These are phyloP conservation scores for Ptilorrhoa leucosticta DNA, from an alignment of 2,113 vertebrate species.

Conservation along the genomic window DNA sequence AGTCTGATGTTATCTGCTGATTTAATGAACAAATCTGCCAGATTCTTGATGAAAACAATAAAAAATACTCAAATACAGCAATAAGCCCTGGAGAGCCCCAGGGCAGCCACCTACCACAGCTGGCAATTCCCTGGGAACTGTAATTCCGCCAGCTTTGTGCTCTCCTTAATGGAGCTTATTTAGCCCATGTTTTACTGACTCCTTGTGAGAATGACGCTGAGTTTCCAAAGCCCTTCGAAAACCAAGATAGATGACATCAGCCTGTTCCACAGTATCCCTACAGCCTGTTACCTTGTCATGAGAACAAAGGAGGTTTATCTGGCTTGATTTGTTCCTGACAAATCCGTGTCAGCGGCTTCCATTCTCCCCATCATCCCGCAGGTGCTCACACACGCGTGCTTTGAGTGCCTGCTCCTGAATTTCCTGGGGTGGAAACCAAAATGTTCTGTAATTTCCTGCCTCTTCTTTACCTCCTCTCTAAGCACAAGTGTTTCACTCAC, in stretches of 20 bases:
- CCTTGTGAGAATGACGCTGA: not conserved
- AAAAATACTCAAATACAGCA: not conserved
- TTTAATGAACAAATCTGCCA: constrained; percentile 16
- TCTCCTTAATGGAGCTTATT: not conserved
- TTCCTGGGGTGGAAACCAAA: not conserved
- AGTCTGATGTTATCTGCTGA: constrained; percentile 14
- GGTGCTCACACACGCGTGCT: not conserved
- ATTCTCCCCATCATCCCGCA: not conserved
- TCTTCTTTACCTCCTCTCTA: not conserved
- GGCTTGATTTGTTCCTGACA: constrained; percentile 23
- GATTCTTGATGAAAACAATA: not conserved
- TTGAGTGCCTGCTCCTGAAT: not conserved
- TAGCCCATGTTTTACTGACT: not conserved
- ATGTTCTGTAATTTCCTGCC: not conserved
- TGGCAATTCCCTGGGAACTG: not conserved
- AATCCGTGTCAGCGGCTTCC: not conserved
- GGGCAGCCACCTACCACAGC: constrained; percentile 41
- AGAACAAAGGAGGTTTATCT: constrained; percentile 10
- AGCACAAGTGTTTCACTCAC: not conserved
- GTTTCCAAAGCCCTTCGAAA: not conserved
- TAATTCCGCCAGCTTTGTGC: not conserved
- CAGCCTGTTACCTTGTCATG: not conserved
- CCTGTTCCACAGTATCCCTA: not conserved
- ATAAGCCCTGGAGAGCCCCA: not conserved
- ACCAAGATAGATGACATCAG: not conserved